Base-by-base conservation (phyloP, 1,140 invertebrate genomes). In the Anoplolepis gracilipes region DNA sequence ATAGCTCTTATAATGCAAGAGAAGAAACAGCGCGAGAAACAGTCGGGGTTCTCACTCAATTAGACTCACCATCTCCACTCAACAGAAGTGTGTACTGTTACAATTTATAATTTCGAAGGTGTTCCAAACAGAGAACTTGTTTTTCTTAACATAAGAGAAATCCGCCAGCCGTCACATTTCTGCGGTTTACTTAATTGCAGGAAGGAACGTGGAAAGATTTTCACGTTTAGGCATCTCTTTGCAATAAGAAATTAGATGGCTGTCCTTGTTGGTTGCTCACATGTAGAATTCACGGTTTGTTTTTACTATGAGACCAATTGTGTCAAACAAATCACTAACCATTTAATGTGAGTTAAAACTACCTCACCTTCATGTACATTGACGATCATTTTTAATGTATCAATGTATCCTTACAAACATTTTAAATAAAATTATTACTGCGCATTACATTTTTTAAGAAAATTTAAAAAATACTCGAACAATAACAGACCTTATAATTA, bases 121-220 rank as follows among this genome's bases (percentile, higher is more conserved):
- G 13, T 49, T 70, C 19, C 25, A 42, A 30, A 25, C 25, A 70
- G 67, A 46, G 16, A 70, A 25, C n/a, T 46, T 46, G 67, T 70
- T 70, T 70, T 70, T 49, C 67, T 42, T 28, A n/a, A n/a, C n/a
- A n/a, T n/a, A 19, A 70, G 67, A 70, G 67, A 70, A 70, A 70
- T 70, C 67, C 67, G 42, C 42, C 19, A 70, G 25, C 25, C 42
- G 67, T 70, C 67, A 49, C 67, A 70, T 70, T 70, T 70, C 67
- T 70, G 67, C 42, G 67, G 25, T 70, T 30, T 70, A 49, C 16
- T 10, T 70, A 49, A 70, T 70, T 70, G 25, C 67, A 53, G 39
- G 19, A 70, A 46, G 19, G 42, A 70, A 70, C 42, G 53, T 42
- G 25, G 42, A 49, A 49, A 46, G 39, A 69, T 22, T n/a, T n/a